phyloP scores from a whole-genome alignment of 92 coral and sea anemone species.

The Siderastrea siderea region DNA sequence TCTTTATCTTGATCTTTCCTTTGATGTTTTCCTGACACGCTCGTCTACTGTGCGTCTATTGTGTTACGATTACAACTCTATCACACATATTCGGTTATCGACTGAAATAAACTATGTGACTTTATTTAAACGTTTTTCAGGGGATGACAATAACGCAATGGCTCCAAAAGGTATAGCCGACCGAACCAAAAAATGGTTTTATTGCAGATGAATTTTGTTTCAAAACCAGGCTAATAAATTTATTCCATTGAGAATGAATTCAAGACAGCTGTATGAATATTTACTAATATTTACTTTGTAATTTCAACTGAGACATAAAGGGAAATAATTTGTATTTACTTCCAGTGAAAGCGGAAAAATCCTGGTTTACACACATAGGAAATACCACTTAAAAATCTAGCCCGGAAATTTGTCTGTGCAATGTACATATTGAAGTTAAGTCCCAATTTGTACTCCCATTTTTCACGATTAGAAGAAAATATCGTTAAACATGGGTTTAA shows the following conservation, averaged over 20 bases:
- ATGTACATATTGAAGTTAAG: background rate
- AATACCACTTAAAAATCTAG: background rate
- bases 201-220: background rate
- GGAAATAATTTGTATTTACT: background rate
- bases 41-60: no score
- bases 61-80: no score
- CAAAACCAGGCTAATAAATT: background rate
- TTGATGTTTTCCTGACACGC: no score
- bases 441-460: background rate
- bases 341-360: background rate
- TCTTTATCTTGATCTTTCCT: no score
- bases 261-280: slow-evolving; percentile 8
- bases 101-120: no score
- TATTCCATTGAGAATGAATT: background rate
- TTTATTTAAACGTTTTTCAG: no score
- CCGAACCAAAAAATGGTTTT: no score
- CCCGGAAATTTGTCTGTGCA: background rate
- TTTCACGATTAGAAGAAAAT: background rate
- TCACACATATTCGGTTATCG: no score
- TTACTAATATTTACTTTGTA: background rate
- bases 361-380: background rate
- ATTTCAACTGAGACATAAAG: background rate
- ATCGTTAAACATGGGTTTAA: background rate
- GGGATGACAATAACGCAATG: no score
- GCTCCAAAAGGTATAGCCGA: no score